Evolutionary conservation across 2,113 vertebrate genomes (phyloP).

Genomic region (Syrmaticus mikado): DNA sequence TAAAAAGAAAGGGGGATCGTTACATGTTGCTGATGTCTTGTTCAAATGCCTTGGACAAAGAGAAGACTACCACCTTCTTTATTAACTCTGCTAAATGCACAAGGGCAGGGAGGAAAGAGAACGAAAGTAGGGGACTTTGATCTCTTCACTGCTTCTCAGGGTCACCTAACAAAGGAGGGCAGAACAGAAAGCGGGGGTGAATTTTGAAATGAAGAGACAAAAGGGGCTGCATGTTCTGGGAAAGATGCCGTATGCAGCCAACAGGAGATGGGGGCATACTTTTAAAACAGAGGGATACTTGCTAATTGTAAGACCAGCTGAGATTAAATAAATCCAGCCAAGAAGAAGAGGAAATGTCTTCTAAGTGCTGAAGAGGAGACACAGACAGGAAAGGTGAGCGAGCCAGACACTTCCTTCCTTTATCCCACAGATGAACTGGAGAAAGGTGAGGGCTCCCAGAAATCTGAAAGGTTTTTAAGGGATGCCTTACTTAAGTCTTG

Average conservation of each 20-base stretch:
- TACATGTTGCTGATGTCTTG: not conserved
- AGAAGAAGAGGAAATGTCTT: not conserved
- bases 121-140: not conserved
- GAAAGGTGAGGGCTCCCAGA: not conserved
- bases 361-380: not conserved
- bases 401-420: not conserved
- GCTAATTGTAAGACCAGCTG: not conserved
- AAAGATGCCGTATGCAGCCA: not conserved
- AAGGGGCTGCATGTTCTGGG: not conserved
- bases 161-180: not conserved
- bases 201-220: not conserved
- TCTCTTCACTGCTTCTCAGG: not conserved
- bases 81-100: not conserved
- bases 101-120: not conserved
- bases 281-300: not conserved
- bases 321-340: not conserved
- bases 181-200: not conserved
- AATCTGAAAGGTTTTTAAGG: not conserved
- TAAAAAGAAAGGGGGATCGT: not conserved
- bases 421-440: not conserved
- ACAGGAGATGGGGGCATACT: not conserved
- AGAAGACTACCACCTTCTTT: not conserved
- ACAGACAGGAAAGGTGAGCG: not conserved
- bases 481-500: not conserved
- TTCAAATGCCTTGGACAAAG: not conserved